Evolutionary conservation across 2,797 vertebrate species (phyloP).

Genomic region (Momotus momota): DNA sequence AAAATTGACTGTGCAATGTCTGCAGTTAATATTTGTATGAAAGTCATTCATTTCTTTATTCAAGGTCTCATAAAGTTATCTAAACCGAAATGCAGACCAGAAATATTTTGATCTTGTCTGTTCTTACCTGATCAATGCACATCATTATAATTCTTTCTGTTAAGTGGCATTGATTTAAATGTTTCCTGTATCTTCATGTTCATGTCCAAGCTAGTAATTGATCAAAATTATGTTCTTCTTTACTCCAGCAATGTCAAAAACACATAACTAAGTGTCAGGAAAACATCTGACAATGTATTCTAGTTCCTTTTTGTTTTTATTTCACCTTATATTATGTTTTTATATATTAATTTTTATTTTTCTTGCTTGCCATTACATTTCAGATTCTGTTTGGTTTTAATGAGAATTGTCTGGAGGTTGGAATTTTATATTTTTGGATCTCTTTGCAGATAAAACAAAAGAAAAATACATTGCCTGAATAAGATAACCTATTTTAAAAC

Average conservation of each 20-base stretch:
- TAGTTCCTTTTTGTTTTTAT: neutral
- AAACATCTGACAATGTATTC: neutral
- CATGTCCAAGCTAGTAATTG: neutral
- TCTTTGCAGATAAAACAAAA: neutral
- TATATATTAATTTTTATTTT: neutral
- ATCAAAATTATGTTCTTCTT: neutral
- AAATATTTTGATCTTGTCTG: neutral
- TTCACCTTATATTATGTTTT: neutral
- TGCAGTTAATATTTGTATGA: neutral
- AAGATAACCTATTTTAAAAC: constrained; percentile 2
- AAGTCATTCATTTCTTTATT: neutral
- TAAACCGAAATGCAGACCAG: neutral
- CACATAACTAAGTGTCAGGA: neutral
- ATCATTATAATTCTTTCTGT: neutral
- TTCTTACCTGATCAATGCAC: neutral
- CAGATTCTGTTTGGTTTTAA: neutral
- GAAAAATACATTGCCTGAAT: neutral
- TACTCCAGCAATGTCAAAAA: neutral
- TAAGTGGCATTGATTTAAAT: neutral
- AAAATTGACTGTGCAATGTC: neutral
- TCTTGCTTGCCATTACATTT: neutral
- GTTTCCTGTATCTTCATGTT: neutral
- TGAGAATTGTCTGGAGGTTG: neutral
- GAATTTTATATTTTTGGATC: neutral
- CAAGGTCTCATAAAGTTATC: neutral